Evolutionary conservation across 2,113 vertebrate species (phyloP).

Genomic region (Tympanuchus pallidicinctus): DNA sequence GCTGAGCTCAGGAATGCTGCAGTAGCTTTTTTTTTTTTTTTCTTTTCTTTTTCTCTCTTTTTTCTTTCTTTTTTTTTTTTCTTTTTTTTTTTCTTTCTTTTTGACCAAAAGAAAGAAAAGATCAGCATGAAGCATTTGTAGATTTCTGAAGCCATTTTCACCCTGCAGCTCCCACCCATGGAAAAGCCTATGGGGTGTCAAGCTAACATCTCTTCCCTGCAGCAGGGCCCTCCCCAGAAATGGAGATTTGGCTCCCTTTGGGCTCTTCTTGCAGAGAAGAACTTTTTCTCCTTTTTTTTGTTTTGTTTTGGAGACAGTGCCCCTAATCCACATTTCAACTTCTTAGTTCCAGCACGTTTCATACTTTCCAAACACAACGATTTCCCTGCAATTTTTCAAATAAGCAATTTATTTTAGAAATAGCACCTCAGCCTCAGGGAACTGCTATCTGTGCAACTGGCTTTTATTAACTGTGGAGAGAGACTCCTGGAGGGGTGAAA

Average conservation of each 20-base stretch:
- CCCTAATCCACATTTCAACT: background rate
- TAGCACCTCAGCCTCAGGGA: background rate
- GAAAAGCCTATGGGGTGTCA: background rate
- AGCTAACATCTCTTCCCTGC: background rate
- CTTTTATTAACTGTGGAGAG: slow-evolving; percentile 43
- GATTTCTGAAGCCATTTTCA: background rate
- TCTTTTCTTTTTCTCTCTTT: background rate
- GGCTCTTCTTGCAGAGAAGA: background rate
- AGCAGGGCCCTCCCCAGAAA: background rate
- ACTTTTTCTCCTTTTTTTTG: background rate
- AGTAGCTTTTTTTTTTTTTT: background rate
- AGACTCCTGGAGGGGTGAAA: background rate
- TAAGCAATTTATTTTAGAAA: slow-evolving; percentile 67
- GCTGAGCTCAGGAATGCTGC: background rate
- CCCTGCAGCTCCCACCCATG: background rate
- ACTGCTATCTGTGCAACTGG: slow-evolving; percentile 30
- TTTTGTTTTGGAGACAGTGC: background rate
- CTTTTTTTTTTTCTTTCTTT: background rate
- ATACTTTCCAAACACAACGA: slow-evolving; percentile 6
- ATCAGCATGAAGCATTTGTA: accelerated
- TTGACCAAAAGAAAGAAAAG: background rate
- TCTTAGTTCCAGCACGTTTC: background rate
- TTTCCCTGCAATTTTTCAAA: slow-evolving; percentile 39
- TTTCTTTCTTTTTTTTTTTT: background rate
- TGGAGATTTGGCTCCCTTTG: background rate